phyloP scores from a whole-genome alignment of 37 sponge, comb jelly and placozoan species.

The Aplysina aerophoba region DNA sequence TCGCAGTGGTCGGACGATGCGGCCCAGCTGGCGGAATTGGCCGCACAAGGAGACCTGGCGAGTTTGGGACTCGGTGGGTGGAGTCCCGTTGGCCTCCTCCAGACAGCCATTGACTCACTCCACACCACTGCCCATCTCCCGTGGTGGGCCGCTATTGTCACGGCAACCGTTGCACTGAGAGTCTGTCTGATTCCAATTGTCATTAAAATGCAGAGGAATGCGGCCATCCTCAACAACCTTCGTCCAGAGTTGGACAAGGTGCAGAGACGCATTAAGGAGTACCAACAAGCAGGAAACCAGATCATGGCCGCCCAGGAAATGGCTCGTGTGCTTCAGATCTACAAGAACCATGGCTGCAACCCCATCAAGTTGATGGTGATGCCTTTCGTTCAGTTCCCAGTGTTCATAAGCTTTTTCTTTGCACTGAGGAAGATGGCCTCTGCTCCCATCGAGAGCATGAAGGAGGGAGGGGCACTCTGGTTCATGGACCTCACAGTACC shows the following conservation, averaged over 20 bases:
- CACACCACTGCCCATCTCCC: slow-evolving; percentile 71
- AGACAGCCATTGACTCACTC: slow-evolving; percentile 63
- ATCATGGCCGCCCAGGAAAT: slow-evolving; percentile 33
- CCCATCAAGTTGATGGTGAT: slow-evolving; percentile 73
- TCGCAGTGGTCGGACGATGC: slow-evolving; percentile 16
- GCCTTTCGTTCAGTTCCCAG: slow-evolving; percentile 59
- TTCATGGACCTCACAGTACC: slow-evolving; percentile 78
- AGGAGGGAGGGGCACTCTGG: slow-evolving; percentile 81
- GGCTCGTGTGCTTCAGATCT: slow-evolving; percentile 44
- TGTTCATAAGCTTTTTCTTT: slow-evolving; percentile 79
- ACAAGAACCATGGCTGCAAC: slow-evolving; percentile 59
- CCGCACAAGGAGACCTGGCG: slow-evolving; percentile 47
- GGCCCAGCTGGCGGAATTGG: slow-evolving; percentile 10
- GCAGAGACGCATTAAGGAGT: slow-evolving; percentile 43
- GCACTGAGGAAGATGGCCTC: slow-evolving; percentile 73
- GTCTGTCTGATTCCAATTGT: slow-evolving; percentile 60
- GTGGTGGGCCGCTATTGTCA: slow-evolving; percentile 88
- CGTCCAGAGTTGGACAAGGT: slow-evolving; percentile 55
- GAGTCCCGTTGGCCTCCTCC: slow-evolving; percentile 81
- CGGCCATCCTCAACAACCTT: slow-evolving; percentile 69
- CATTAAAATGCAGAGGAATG: slow-evolving; percentile 46
- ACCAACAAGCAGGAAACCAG: slow-evolving; percentile 47
- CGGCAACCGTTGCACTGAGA: slow-evolving; percentile 54
- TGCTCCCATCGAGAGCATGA: slow-evolving; percentile 75
- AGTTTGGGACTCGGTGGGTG: slow-evolving; percentile 79